Base-by-base conservation (phyloP, 2,797 vertebrate genomes). In the Fistularia tabacaria region DNA sequence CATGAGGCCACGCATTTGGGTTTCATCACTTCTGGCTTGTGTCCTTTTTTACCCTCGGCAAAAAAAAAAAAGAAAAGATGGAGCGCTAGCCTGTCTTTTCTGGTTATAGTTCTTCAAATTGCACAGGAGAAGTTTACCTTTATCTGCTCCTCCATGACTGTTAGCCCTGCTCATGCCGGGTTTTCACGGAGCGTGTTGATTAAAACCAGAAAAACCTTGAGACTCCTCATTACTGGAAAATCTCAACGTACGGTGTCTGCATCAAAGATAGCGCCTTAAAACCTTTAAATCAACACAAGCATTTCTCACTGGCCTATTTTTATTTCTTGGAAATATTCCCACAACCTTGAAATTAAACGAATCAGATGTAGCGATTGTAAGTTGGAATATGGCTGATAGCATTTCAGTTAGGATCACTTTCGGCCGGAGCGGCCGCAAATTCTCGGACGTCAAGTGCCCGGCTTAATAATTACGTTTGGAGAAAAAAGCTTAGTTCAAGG, bases 211-310 rank as follows among this genome's bases (percentile, higher is more conserved):
- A 44, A 79, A 68, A 69, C 46, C 52, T 62, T 70, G 67, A 83
- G 84, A 71, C 66, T 75, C 40, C 75, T 85, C 73, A 82, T 86
- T 84, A 85, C 67, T 42, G 72, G 55, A 40, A 25, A 71, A 67
- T 69, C 69, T 74, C 49, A 14, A 46, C 64, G 70, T 61, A 44
- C 57, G 57, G 56, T 36, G 57, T 68, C 47, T 55, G 64, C 74
- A 76, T 82, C 75, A 83, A 80, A 82, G 74, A 80, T 64, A 62
- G 75, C 70, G 82, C 57, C 49, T 62, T 78, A 69, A 78, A 72
- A 66, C 65, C 59, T 64, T 59, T 59, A 71, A 79, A 75, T 66
- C 66, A 64, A 72, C 72, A 66, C 38, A 25, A 25, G 2, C 25
- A 25, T 25, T 25, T 60, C 64, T 70, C 10, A 3, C 51, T 72